Evolutionary conservation across 2,888 invertebrate genomes (phyloP).

Genomic region (Eilema sororculum): DNA sequence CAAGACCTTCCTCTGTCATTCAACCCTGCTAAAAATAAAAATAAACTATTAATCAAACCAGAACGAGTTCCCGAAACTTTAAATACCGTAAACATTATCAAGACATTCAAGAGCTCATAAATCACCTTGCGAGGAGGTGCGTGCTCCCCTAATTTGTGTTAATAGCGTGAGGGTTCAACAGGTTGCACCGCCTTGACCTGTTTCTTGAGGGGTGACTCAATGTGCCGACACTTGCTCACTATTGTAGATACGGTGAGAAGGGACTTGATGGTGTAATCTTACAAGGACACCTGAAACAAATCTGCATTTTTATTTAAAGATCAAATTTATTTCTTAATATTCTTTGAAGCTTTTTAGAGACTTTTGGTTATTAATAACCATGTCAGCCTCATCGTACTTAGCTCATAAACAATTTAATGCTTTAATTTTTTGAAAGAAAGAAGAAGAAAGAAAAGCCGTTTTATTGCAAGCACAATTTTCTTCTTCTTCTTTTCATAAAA

Average conservation of each 20-base stretch:
- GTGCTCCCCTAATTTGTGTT: conserved; percentile 69
- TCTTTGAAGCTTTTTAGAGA: too few relatives aligned
- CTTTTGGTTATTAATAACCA: too few relatives aligned
- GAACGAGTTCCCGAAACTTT: conserved; percentile 17
- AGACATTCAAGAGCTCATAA: conserved; percentile 40
- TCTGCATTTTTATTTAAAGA: background rate
- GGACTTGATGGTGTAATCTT: conserved; percentile 27
- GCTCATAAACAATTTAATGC: too few relatives aligned
- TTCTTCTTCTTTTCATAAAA: too few relatives aligned
- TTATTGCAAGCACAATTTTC: too few relatives aligned
- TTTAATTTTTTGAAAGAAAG: too few relatives aligned
- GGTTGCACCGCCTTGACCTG: conserved; percentile 80
- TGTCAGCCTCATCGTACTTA: too few relatives aligned
- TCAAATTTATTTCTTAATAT: background rate
- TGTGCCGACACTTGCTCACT: conserved; percentile 54
- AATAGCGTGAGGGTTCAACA: conserved; percentile 71
- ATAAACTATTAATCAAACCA: background rate
- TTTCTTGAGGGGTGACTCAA: conserved; percentile 75
- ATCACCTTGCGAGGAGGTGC: conserved; percentile 55
- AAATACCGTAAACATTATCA: conserved; percentile 38
- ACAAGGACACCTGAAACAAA: background rate
- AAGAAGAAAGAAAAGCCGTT: too few relatives aligned
- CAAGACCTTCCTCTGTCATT: too few relatives aligned
- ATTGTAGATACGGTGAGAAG: conserved; percentile 16
- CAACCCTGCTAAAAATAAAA: too few relatives aligned